phyloP scores from a whole-genome alignment of 1,140 invertebrate species.

The Panulirus ornatus region DNA sequence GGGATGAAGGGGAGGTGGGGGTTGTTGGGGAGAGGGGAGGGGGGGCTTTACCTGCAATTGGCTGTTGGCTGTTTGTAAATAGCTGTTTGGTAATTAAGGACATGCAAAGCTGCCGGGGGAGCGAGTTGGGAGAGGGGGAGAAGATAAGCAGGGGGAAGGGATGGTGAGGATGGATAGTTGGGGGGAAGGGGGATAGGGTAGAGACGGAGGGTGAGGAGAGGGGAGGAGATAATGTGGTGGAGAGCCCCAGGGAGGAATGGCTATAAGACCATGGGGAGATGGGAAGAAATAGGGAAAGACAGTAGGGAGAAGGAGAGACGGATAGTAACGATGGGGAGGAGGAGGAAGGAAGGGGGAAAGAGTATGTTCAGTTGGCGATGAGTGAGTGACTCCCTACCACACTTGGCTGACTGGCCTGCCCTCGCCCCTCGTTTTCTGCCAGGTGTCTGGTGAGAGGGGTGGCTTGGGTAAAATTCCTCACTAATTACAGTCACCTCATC shows the following conservation, averaged over 20 bases:
- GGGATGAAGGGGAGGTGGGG: no score
- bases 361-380: no score
- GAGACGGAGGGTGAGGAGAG: background rate
- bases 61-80: no score
- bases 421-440: no score
- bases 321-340: no score
- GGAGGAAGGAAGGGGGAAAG: background rate
- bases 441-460: no score
- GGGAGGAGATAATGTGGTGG: background rate
- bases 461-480: no score
- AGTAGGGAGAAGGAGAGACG: background rate
- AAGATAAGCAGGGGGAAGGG: background rate
- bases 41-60: background rate
- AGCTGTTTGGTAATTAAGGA: no score
- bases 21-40: background rate
- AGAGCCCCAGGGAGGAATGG: background rate
- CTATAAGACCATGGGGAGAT: background rate
- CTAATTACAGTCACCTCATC: no score
- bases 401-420: no score
- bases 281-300: background rate
- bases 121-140: background rate
- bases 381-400: no score
- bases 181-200: background rate
- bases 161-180: background rate
- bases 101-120: no score